Evolutionary conservation across 2,797 vertebrate species (phyloP).

Genomic region (Gallinago nigripennis): DNA sequence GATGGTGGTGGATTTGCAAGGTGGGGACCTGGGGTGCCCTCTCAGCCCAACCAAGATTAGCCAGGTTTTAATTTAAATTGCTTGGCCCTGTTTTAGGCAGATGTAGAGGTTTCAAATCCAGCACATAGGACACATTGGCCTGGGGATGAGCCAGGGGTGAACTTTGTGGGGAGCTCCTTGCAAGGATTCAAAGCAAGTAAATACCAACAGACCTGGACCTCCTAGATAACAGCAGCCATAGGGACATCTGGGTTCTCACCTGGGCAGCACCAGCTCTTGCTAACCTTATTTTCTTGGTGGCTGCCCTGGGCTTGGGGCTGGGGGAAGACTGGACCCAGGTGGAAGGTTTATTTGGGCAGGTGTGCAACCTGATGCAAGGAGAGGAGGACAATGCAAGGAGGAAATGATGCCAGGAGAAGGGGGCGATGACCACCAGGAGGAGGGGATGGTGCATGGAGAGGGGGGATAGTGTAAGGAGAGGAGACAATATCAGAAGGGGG

Average conservation of each 20-base stretch:
- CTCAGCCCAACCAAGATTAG: not conserved
- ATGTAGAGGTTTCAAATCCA: not conserved
- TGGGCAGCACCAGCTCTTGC: not conserved
- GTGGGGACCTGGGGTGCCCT: not conserved
- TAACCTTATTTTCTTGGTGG: fast-evolving
- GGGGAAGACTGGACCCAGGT: not conserved
- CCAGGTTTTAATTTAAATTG: not conserved
- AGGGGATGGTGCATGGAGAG: not conserved
- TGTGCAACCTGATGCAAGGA: not conserved
- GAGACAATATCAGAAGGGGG: fast-evolving
- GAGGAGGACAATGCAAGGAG: not conserved
- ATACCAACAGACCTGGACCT: fast-evolving
- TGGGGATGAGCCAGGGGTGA: not conserved
- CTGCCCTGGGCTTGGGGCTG: not conserved
- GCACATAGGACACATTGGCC: not conserved
- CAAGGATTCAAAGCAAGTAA: fast-evolving
- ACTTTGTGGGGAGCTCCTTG: not conserved
- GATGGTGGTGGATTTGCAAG: not conserved
- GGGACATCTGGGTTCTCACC: fast-evolving
- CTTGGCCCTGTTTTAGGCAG: not conserved
- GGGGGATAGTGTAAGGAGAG: not conserved
- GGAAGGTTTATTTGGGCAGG: not conserved
- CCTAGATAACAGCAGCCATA: not conserved
- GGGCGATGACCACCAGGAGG: not conserved
- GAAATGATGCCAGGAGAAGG: not conserved